Conservation (phyloP, 2,797 vertebrate genomes). For the Sphenodon punctatus region DNA sequence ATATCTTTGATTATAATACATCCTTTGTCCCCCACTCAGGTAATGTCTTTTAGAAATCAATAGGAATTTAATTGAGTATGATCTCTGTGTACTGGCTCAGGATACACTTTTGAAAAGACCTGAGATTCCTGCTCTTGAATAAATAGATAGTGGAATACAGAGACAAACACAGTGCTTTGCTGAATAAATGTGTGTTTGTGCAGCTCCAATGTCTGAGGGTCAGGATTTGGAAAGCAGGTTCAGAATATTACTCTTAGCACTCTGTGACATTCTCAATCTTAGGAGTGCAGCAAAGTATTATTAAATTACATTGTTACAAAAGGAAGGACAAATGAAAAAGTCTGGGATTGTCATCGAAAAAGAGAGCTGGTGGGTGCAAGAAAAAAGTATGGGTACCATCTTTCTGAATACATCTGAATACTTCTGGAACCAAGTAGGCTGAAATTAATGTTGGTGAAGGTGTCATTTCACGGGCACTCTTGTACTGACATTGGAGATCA, state of each 20-base stretch:
- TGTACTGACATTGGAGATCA: not conserved
- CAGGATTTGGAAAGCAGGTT: not conserved
- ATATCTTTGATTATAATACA: not conserved
- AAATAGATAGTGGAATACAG: not conserved
- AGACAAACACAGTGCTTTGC: not conserved
- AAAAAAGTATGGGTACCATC: not conserved
- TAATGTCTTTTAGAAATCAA: not conserved
- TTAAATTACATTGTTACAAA: not conserved
- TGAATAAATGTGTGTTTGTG: not conserved
- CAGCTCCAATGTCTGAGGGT: not conserved
- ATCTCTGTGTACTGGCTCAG: not conserved
- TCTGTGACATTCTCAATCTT: not conserved
- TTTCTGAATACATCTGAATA: not conserved
- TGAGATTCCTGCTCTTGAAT: not conserved
- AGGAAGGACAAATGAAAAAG: not conserved
- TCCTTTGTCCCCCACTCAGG: not conserved
- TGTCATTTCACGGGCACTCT: not conserved
- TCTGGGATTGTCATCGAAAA: not conserved
- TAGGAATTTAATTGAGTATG: not conserved
- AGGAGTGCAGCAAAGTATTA: not conserved
- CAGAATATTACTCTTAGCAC: not conserved
- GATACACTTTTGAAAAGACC: not conserved
- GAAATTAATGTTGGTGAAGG: accelerated
- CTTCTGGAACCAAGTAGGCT: too few species aligned
- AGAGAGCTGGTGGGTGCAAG: not conserved